Evolutionary conservation across 2,888 invertebrate genomes (phyloP), one percentile per base, ranked within the genome.

Genomic region (Stramonita haemastoma): DNA sequence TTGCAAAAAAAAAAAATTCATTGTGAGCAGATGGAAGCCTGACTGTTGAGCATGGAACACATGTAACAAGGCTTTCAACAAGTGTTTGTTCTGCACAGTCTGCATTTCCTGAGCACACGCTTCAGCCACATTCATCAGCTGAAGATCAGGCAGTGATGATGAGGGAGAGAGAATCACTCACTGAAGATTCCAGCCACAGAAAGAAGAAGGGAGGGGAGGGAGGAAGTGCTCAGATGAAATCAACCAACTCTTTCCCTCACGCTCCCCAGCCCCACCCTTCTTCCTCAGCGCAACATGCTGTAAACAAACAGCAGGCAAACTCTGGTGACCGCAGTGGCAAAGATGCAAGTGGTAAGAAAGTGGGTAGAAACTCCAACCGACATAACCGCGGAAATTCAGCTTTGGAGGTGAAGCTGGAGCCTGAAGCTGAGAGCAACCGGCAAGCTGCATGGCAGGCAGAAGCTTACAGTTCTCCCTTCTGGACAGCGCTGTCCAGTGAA

Each of bases 61-160:
- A 19, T 32, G 32, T 79, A 15, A 26, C 32, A 13, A 32, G 32
- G 77, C 34, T 32, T 32, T 79, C 32, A 5, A 19, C 13, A 4
- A 32, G 26, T 19, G 19, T 13, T 79, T 11, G 32, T 79, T 26
- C 26, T 17, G 32, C 77, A 77, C 77, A 77, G 29, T 32, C 77
- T 29, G 77, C 32, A 29, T 77, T 77, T 77, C 77, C 77, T 6
- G 77, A 77, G 13, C 32, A 32, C 0, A n/a, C 19, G 22, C 26
- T 70, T 26, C 70, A 22, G 0, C 26, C 26, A 26, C 22, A 6
- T 2, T 73, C n/a, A 11, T 73, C 73, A 73, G 46, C 46, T 46
- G 73, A 73, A n/a, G 73, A 73, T 73, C 73, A 73, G 73, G n/a
- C n/a, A 73, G 73, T 4, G 73, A 73, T 73, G 73, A 13, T 73